Base-by-base conservation (phyloP, 1,140 invertebrate species). In the Bilobella aurantiaca region DNA sequence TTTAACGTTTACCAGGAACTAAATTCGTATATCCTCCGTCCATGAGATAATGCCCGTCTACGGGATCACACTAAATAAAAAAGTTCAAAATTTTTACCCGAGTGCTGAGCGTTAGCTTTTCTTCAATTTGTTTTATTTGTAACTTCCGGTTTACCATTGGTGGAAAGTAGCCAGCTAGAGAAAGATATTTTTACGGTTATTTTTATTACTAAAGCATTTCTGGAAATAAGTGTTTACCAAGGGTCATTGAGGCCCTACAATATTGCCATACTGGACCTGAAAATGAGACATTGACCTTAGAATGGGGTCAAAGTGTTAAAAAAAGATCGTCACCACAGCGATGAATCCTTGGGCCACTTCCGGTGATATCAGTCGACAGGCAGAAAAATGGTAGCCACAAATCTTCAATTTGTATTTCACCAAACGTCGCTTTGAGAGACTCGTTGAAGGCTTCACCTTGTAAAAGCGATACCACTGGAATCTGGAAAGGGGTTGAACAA, bases 21-120 rank as follows among this genome's bases (percentile, higher is more conserved):
- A 98, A 97, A 79, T 99, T 98, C 74, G 94, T 87, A 82, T 99
- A 99, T 80, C 90, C 93, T 66, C 96, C 96, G 80, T 99, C 96
- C 69, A 97, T 82, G 69, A 98, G 84, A 74, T 95, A 84, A 83
- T 98, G 94, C 68, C 93, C 93, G 78, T 97, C 93, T 64, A 81
- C 79, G 23, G 92, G 89, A 81, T 98, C 94, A 73, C 49, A 23
- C 49, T 53, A 23, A 5, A n/a, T n/a, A n/a, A 53, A 53, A 53
- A 53, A 5, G 12, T 14, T 23, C 49, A 12, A 53, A 18, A 18
- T 14, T 8, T 53, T 16, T 14, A 23, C 8, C 49, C 34, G 8
- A 14, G 21, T 53, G 14, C 49, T 23, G 21, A 31, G 29, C 2
- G 42, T 53, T 65, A 29, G 18, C 8, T 42, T 8, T 42, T 18